Conservation (phyloP, 2,797 vertebrate genomes). For the Sebastes oblongus region DNA sequence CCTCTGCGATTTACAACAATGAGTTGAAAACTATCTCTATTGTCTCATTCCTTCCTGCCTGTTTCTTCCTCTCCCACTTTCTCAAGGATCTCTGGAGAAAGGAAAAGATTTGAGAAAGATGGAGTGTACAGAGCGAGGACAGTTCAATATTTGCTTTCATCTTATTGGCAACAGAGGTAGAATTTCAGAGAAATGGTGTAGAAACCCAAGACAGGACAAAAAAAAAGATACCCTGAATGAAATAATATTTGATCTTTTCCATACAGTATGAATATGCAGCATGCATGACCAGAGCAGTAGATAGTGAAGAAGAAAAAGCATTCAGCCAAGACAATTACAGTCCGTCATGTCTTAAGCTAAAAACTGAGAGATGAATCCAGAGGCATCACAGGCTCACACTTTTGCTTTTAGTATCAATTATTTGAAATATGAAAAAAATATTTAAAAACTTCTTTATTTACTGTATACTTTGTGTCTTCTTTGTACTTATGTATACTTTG, state of each 20-base stretch:
- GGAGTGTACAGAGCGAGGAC: constrained; percentile 63
- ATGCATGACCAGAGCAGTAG: constrained; percentile 31
- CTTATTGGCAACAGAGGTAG: constrained; percentile 58
- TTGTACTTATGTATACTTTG: neutral
- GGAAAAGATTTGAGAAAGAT: constrained; percentile 62
- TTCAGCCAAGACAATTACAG: constrained; percentile 18
- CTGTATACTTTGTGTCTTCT: neutral
- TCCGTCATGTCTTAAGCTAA: constrained; percentile 10
- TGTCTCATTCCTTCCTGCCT: constrained; percentile 50
- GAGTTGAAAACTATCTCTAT: constrained; percentile 62
- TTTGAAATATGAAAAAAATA: neutral
- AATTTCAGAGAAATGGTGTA: constrained; percentile 44
- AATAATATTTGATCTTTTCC: constrained; percentile 69
- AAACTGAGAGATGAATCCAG: constrained; percentile 31
- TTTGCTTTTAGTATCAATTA: constrained; percentile 10
- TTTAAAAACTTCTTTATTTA: neutral
- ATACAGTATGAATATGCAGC: constrained; percentile 53
- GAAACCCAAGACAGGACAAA: constrained; percentile 37
- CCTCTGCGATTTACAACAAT: constrained; percentile 51
- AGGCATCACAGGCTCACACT: neutral
- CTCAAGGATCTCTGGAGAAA: constrained; percentile 71
- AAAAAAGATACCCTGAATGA: constrained; percentile 24
- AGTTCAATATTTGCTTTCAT: constrained; percentile 73
- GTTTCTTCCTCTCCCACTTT: constrained; percentile 50
- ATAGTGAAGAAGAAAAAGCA: constrained; percentile 13